phyloP scores from a whole-genome alignment of 2,113 vertebrate species.

The Alexandromys fortis region DNA sequence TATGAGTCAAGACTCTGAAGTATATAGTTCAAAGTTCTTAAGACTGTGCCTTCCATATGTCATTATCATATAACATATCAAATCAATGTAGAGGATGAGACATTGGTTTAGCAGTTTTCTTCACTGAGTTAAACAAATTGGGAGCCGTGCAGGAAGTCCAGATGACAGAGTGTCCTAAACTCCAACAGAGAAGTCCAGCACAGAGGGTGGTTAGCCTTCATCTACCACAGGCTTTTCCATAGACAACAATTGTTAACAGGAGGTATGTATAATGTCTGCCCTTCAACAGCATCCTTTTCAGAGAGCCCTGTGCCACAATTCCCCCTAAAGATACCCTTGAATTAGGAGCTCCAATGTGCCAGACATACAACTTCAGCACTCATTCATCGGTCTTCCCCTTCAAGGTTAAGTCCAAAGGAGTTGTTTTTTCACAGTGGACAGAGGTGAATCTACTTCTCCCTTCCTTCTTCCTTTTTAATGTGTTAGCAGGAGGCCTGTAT shows the following conservation, averaged over 20 bases:
- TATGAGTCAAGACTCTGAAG: not conserved
- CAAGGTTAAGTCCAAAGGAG: too few species aligned
- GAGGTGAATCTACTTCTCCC: not conserved
- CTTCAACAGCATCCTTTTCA: not conserved
- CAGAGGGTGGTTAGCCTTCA: not conserved
- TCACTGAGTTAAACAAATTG: not conserved
- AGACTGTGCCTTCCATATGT: not conserved
- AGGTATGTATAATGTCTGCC: not conserved
- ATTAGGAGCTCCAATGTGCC: too few species aligned
- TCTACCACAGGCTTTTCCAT: not conserved
- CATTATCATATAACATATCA: too few species aligned
- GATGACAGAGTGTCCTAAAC: too few species aligned
- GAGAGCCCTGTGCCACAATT: too few species aligned
- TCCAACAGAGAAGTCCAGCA: not conserved
- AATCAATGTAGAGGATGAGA: not conserved
- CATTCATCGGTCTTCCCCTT: too few species aligned
- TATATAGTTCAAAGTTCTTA: not conserved
- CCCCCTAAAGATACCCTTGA: too few species aligned
- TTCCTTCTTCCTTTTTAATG: too few species aligned
- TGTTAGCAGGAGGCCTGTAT: too few species aligned
- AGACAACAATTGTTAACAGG: too few species aligned
- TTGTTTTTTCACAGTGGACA: too few species aligned
- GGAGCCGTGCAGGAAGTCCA: not conserved
- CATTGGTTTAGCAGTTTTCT: not conserved
- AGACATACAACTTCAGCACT: too few species aligned